A percentile compares a stretch with the other conserved stretches of the same genome.
These are phyloP conservation scores for Drosophila paulistorum DNA, from an alignment of 1,140 invertebrate species.

Conservation along the genomic window DNA sequence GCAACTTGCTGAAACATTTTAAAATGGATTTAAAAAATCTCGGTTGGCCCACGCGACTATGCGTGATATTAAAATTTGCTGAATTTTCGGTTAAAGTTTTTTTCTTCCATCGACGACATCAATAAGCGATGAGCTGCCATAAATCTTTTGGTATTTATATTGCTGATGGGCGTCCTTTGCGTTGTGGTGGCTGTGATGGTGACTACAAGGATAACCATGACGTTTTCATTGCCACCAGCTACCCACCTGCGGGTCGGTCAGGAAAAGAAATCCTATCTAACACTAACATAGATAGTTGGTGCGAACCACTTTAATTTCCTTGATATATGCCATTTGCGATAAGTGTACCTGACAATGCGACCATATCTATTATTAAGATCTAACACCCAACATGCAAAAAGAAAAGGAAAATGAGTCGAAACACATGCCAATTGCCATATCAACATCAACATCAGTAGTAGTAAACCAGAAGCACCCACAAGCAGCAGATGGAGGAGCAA, in stretches of 20 bases:
- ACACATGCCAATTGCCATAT: slow-evolving; percentile 74
- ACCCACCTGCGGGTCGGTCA: slow-evolving; percentile 30
- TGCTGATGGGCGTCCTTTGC: slow-evolving; percentile 2
- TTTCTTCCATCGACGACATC: slow-evolving; percentile 40
- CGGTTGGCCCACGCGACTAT: slow-evolving; percentile 1
- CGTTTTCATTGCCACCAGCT: slow-evolving; percentile 33
- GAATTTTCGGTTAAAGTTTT: slow-evolving; percentile 16
- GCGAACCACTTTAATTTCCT: slow-evolving; percentile 66
- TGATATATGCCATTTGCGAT: slow-evolving; percentile 69
- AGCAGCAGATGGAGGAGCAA: neutral
- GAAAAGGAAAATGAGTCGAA: slow-evolving; percentile 49
- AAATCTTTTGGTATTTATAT: slow-evolving; percentile 57
- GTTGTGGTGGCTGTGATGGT: neutral
- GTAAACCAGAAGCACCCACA: no score
- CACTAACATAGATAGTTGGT: neutral
- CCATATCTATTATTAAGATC: slow-evolving; percentile 76
- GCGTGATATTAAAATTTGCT: slow-evolving; percentile 38
- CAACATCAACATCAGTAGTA: slow-evolving; percentile 7
- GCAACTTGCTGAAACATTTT: neutral
- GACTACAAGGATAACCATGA: slow-evolving; percentile 35
- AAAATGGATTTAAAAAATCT: slow-evolving; percentile 7
- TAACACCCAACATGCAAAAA: slow-evolving; percentile 46
- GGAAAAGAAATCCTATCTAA: slow-evolving; percentile 14
- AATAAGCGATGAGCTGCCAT: slow-evolving; percentile 63
- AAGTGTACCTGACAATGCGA: slow-evolving; percentile 72